These are phyloP conservation scores for Thaleichthys pacificus DNA, from an alignment of 2,797 vertebrate species.

Conservation along the genomic window DNA sequence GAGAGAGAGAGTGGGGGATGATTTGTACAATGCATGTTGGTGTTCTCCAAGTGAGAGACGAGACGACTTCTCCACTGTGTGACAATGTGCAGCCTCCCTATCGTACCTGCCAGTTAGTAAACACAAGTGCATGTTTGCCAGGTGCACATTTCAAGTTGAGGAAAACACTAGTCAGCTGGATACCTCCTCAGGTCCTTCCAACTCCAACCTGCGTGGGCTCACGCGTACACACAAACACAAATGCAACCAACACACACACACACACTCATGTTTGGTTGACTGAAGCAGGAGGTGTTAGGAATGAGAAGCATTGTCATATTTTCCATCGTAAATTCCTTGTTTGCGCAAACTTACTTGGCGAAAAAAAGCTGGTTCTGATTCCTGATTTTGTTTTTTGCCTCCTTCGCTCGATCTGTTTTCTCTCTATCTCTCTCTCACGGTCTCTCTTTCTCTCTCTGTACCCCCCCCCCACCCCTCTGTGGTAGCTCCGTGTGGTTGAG, in stretches of 20 bases:
- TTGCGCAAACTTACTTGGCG: too few relatives aligned
- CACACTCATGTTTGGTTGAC: not conserved
- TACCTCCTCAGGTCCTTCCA: constrained; percentile 63
- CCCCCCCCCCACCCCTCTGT: constrained; percentile 32
- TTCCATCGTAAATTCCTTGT: too few relatives aligned
- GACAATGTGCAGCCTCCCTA: not conserved
- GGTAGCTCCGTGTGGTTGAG: constrained; percentile 53
- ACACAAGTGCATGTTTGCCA: constrained; percentile 46
- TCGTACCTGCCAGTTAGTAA: constrained; percentile 33
- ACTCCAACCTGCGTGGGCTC: constrained; percentile 54
- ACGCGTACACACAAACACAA: not conserved
- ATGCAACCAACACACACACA: not conserved
- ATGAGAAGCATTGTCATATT: not conserved
- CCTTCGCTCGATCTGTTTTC: not conserved
- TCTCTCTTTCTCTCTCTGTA: constrained; percentile 1
- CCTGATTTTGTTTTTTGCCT: not conserved
- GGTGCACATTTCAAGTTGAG: not conserved
- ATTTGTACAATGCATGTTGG: not conserved
- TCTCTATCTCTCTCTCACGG: not conserved
- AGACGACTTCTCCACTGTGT: too few relatives aligned
- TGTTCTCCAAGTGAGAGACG: not conserved
- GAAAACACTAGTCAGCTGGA: constrained; percentile 52
- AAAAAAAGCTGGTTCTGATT: too few relatives aligned
- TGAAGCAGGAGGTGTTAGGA: not conserved
- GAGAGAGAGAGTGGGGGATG: not conserved